Base-by-base conservation (phyloP, 1,140 invertebrate species). In the Neuroterus valhalla region DNA sequence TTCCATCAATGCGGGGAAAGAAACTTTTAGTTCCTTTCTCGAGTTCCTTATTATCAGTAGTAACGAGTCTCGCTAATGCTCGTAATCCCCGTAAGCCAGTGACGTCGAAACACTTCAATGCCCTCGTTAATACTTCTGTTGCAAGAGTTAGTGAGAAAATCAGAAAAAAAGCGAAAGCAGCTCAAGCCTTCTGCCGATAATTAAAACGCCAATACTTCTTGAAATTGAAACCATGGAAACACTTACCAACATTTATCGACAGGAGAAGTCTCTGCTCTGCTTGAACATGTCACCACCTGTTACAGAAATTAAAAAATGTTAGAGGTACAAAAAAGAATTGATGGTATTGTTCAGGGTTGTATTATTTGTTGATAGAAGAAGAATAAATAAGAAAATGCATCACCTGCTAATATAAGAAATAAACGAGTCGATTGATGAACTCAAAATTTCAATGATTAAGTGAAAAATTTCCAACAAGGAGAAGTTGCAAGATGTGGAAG, bases 31-130 rank as follows among this genome's bases (percentile, higher is more conserved):
- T 62, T 62, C 23, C 6, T 11, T 62, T 62, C 31, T 62, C 55
- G 26, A 62, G 55, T 46, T 71, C 72, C 74, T 75, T 78, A 80
- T 78, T 77, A 78, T 73, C 72, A 66, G 62, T 52, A 52, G 70
- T 73, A 78, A 72, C 71, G 69, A 77, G 66, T 80, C 75, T 78
- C 72, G 21, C 50, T 77, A 72, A 81, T 81, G 78, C 70, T 79
- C 75, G 78, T 81, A 85, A 84, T 82, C 78, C 78, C 79, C 72
- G 72, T 77, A 73, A 73, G 72, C 62, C 69, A 70, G 72, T 77
- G 77, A 76, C 76, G 75, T 81, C 70, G 76, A 82, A 86, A 84
- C 80, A 79, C 78, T 84, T 87, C 82, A 84, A 86, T 83, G 74
- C 67, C 74, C 78, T 86, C 82, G 77, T 85, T 87, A 84, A 87